Evolutionary conservation across 2,113 vertebrate genomes (phyloP).

Genomic region (Peromyscus maniculatus): DNA sequence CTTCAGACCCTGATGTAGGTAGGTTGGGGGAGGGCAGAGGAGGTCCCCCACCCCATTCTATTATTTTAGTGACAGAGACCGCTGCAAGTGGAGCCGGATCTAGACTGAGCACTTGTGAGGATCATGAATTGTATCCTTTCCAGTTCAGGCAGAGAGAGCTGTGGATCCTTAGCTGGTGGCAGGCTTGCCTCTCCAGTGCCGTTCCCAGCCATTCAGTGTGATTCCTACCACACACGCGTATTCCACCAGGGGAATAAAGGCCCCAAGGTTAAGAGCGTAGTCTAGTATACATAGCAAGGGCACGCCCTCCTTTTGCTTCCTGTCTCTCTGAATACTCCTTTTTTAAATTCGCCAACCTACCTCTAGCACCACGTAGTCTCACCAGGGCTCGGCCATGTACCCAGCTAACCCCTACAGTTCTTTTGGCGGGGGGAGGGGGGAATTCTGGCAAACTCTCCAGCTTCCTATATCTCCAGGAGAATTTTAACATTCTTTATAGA

Average conservation of each 20-base stretch:
- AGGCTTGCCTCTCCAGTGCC: neutral
- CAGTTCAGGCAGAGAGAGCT: neutral
- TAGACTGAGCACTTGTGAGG: neutral
- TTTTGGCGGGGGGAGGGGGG: too few relatives aligned
- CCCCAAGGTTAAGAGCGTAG: neutral
- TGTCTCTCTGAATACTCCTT: neutral
- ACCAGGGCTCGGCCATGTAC: neutral
- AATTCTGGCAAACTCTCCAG: neutral
- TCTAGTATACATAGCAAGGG: neutral
- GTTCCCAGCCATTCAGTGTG: neutral
- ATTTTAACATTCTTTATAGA: constrained; percentile 5
- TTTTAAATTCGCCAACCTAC: neutral
- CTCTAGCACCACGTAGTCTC: accelerated
- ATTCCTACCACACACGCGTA: neutral
- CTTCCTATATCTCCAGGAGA: neutral
- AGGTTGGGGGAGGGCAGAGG: neutral
- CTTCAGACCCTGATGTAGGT: neutral
- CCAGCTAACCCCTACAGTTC: neutral
- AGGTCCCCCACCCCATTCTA: neutral
- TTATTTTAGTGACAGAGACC: too few relatives aligned
- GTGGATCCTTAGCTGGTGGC: neutral
- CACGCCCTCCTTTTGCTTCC: neutral
- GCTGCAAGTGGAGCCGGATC: neutral
- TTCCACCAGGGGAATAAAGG: neutral
- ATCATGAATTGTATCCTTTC: neutral